Evolutionary conservation across 2,888 invertebrate species (phyloP).

Genomic region (Agonopterix arenella): DNA sequence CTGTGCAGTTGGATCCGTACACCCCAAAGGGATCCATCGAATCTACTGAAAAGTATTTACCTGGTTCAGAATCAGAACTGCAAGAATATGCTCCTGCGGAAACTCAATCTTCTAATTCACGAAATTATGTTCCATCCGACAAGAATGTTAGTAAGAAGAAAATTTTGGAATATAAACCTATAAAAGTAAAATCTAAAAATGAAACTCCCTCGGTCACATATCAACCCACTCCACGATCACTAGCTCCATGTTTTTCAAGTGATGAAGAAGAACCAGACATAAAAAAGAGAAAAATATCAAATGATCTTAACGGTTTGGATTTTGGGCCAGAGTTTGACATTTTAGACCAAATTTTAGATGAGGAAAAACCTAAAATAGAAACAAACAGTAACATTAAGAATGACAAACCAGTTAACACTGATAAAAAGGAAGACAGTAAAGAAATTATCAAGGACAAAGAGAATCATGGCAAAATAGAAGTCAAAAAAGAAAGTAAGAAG

Average conservation of each 20-base stretch:
- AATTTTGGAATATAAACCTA: constrained; percentile 64
- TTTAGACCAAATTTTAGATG: constrained; percentile 68
- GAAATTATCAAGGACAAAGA: constrained; percentile 11
- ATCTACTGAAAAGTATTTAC: constrained; percentile 57
- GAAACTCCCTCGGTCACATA: constrained; percentile 49
- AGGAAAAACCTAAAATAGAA: constrained; percentile 42
- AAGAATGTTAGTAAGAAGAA: constrained; percentile 53
- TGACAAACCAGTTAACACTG: constrained; percentile 14
- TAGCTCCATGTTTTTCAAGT: constrained; percentile 69
- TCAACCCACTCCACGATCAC: constrained; percentile 62
- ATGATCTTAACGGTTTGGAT: constrained; percentile 64
- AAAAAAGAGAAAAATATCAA: constrained; percentile 55
- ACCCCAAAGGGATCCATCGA: constrained; percentile 55
- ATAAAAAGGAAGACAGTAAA: constrained; percentile 18
- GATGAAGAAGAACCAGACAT: constrained; percentile 64
- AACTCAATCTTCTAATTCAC: constrained; percentile 34
- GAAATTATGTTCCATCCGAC: constrained; percentile 65
- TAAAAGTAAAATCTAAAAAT: constrained; percentile 43
- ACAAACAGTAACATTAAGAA: constrained; percentile 17
- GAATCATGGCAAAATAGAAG: neutral
- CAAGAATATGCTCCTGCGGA: constrained; percentile 56
- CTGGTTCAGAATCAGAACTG: constrained; percentile 51
- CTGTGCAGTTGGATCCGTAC: constrained; percentile 50
- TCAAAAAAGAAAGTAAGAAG: constrained; percentile 26
- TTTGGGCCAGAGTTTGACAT: constrained; percentile 71